These are phyloP conservation scores for Corythoichthys intestinalis DNA, from an alignment of 2,113 vertebrate species.

Conservation along the genomic window DNA sequence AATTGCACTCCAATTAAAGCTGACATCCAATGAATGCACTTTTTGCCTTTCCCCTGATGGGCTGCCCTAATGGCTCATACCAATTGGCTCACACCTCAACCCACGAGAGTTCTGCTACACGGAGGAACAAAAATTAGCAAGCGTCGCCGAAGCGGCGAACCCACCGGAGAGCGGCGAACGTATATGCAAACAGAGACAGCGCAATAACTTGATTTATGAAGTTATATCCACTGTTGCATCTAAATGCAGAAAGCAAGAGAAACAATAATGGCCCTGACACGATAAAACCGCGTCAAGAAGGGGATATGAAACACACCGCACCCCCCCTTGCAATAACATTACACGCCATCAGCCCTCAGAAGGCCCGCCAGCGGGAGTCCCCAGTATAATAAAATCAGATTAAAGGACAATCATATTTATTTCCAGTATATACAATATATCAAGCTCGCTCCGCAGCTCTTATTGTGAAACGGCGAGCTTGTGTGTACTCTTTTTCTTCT, in stretches of 20 bases:
- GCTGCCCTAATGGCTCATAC: too few species aligned
- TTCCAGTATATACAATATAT: conserved; percentile 96
- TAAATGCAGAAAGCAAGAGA: conserved; percentile 66
- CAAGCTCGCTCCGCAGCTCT: conserved; percentile 74
- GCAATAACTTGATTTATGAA: conserved; percentile 67
- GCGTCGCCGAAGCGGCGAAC: conserved; percentile 70
- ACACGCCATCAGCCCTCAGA: conserved; percentile 81
- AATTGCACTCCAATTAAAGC: too few species aligned
- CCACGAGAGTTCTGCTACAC: conserved; percentile 17
- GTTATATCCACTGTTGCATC: conserved; percentile 56
- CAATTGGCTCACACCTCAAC: background rate
- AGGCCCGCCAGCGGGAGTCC: conserved; percentile 93
- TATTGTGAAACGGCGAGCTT: conserved; percentile 64
- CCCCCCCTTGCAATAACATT: conserved; percentile 86
- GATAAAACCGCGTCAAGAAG: conserved; percentile 69
- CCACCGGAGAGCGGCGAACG: conserved; percentile 58
- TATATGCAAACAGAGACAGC: conserved; percentile 56
- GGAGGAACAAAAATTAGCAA: conserved; percentile 87
- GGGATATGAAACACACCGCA: conserved; percentile 69
- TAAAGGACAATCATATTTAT: conserved; percentile 96
- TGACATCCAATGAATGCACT: too few species aligned
- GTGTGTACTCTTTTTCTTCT: conserved; percentile 80
- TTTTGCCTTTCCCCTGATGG: too few species aligned
- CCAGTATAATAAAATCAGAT: conserved; percentile 98
- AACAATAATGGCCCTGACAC: conserved; percentile 70